phyloP scores from a whole-genome alignment of 2,797 vertebrate genomes.

The Ctenochaetus hawaiiensis region DNA sequence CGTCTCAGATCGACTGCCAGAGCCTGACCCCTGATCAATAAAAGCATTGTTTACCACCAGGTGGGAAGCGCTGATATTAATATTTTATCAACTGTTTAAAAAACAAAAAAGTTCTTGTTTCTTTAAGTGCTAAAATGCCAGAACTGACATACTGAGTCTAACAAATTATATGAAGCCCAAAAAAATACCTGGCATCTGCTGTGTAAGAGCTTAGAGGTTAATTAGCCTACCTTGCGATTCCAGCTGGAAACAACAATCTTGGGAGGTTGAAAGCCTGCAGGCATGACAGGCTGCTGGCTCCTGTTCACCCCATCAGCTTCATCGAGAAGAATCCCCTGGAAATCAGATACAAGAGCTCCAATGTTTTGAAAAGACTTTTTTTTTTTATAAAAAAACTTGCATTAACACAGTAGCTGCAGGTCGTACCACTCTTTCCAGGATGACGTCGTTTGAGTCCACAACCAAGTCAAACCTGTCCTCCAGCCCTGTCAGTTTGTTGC shows the following conservation, averaged over 20 bases:
- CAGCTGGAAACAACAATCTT: conserved; percentile 96
- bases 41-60: conserved; percentile 32
- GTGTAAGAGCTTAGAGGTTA: conserved; percentile 17
- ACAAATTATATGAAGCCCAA: conserved; percentile 33
- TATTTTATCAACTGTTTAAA: conserved; percentile 12
- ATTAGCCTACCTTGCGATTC: conserved; percentile 93
- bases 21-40: conserved; percentile 83
- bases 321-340: conserved; percentile 93
- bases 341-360: conserved; percentile 28
- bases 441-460: conserved; percentile 94
- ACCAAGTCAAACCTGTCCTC: conserved; percentile 96
- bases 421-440: conserved; percentile 96
- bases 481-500: conserved; percentile 88
- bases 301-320: conserved; percentile 94
- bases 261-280: conserved; percentile 91
- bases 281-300: conserved; percentile 93
- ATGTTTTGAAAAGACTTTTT: conserved; percentile 3
- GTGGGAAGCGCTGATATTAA: neutral
- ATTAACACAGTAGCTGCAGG: neutral
- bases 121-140: conserved; percentile 14
- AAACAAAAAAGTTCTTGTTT: neutral
- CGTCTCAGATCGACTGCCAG: conserved; percentile 86
- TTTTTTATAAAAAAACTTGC: neutral
- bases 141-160: conserved; percentile 20
- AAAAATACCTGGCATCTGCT: conserved; percentile 10